Evolutionary conservation across 1,140 invertebrate species (phyloP).

Genomic region (Neodiprion fabricii): DNA sequence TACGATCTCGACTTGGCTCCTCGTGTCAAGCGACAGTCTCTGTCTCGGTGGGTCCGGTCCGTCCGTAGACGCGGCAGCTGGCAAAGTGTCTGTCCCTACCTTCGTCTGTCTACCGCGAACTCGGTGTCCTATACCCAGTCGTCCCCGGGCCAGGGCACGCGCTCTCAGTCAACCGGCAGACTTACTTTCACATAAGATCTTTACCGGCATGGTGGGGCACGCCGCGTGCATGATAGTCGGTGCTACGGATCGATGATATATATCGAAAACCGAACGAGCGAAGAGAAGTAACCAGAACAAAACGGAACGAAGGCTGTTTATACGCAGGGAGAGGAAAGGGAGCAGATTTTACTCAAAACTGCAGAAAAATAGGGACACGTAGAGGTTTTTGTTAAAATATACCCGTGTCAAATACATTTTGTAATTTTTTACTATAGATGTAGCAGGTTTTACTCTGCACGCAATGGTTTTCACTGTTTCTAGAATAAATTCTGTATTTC

Average conservation of each 20-base stretch:
- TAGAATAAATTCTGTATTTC: too few species aligned
- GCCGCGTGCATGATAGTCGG: background rate
- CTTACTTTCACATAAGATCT: constrained; percentile 51
- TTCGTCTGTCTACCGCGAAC: constrained; percentile 36
- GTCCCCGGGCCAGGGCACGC: constrained; percentile 43
- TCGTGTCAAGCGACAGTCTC: background rate
- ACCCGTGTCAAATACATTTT: too few species aligned
- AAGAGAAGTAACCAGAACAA: background rate
- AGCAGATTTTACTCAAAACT: too few species aligned
- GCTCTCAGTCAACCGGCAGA: constrained; percentile 53
- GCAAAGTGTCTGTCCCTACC: constrained; percentile 44
- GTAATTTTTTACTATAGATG: too few species aligned
- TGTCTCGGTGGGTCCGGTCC: constrained; percentile 24
- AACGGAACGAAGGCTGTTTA: too few species aligned
- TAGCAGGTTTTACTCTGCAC: too few species aligned
- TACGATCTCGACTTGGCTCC: too few species aligned
- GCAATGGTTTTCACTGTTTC: too few species aligned
- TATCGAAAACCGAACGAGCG: background rate
- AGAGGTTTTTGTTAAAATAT: too few species aligned
- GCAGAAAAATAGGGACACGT: too few species aligned
- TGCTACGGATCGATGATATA: too few species aligned
- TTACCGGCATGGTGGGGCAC: background rate
- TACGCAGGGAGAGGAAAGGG: too few species aligned
- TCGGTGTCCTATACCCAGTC: constrained; percentile 12
- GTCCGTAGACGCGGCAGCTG: constrained; percentile 38